These are phyloP conservation scores for Cremastinae sp. DNA, from an alignment of 2,888 invertebrate genomes.

Conservation along the genomic window DNA sequence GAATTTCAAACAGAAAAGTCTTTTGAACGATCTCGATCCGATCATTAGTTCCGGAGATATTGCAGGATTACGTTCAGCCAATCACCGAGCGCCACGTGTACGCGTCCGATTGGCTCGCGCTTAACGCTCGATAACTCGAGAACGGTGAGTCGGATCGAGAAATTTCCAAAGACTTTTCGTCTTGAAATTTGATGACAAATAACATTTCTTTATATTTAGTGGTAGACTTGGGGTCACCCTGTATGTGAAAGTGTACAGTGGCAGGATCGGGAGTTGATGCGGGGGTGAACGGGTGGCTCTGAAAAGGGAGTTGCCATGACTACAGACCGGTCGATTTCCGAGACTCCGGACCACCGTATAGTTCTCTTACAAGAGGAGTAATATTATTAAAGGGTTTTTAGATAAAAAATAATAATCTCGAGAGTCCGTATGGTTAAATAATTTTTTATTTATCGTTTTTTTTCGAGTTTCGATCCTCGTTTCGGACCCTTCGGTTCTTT, in stretches of 20 bases:
- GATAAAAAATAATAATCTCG: constrained; percentile 2
- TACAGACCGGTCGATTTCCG: constrained; percentile 75
- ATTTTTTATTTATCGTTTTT: too few species aligned
- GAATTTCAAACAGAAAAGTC: too few species aligned
- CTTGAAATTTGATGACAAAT: too few species aligned
- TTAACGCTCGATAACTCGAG: too few species aligned
- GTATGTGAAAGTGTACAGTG: constrained; percentile 23
- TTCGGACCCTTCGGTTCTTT: background rate
- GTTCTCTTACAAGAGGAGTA: constrained; percentile 55
- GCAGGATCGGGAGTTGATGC: constrained; percentile 51
- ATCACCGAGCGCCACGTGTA: too few species aligned
- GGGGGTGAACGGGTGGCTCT: constrained; percentile 60
- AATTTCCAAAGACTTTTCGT: too few species aligned
- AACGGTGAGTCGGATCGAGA: too few species aligned
- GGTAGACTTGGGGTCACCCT: too few species aligned
- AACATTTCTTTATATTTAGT: too few species aligned
- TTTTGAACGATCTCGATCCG: background rate
- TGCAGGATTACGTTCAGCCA: constrained; percentile 7
- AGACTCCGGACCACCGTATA: constrained; percentile 56
- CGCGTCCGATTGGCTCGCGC: too few species aligned
- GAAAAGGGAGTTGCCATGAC: constrained; percentile 70
- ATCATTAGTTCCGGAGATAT: background rate
- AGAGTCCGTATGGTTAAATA: too few species aligned
- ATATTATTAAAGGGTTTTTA: constrained; percentile 37
- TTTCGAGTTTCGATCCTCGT: background rate